Evolutionary conservation across 2,113 vertebrate species (phyloP), one percentile per base, ranked within the genome.

Genomic region (cat (Felis catus)): DNA sequence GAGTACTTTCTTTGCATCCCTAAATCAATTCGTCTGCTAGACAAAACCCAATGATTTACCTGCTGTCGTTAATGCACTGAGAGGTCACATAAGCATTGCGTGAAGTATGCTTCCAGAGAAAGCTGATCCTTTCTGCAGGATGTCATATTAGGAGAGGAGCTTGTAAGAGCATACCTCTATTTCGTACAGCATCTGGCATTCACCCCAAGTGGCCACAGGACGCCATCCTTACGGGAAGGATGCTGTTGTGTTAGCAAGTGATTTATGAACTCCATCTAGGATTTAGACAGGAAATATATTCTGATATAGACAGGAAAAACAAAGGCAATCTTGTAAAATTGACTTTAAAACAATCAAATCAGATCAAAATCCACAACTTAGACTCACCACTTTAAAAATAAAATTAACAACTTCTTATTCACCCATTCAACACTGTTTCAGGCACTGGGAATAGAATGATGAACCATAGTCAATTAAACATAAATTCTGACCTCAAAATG

Each of bases 21-120:
- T 83, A 86, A 98, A 93, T 93, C 97, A 96, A 53, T 97, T 70
- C 39, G 3, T 41, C 97, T 98, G 83, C 92, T 86, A 96, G 81
- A 96, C 88, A 18, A 95, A 80, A 85, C 82, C 31, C 85, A 97
- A 33, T 58, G 86, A 92, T 96, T 96, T 98, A 98, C 70, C 55
- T 95, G 66, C 88, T 97, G 66, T 76, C 25, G 0, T 78, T 70
- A 78, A 68, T 94, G 93, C 45, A 84, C 36, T 55, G 78, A 97
- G 76, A 97, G 92, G 68, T 92, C 97, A 92, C 41, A 96, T 95
- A 97, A 48, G 68, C 18, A 33, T 80, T 86, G 76, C 58, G 9
- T 74, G 95, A 93, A 90, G 68, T 93, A 25, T 19, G 58, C 53
- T 29, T 88, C 58, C 7, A 5, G 61, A 96, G 97, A 96, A 95